These are phyloP conservation scores for Lonchura striata DNA, from an alignment of 2,113 vertebrate species.

Conservation along the genomic window DNA sequence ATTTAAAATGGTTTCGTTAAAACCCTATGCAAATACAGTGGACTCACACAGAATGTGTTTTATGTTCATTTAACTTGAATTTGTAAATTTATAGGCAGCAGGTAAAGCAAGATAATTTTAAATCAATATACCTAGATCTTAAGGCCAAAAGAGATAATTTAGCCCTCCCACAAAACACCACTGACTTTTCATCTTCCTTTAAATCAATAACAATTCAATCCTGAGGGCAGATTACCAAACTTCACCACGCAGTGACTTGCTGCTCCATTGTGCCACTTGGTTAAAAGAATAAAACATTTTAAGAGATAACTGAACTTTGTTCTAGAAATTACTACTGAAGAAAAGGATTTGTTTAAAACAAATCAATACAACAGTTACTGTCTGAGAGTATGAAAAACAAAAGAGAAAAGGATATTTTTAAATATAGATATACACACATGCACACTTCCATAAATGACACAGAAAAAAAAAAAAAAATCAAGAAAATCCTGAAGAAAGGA, in stretches of 20 bases:
- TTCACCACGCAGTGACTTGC: not conserved
- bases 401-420: not conserved
- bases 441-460: not conserved
- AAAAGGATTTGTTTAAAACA: not conserved
- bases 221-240: not conserved
- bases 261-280: not conserved
- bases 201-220: not conserved
- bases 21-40: not conserved
- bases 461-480: not conserved
- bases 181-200: slow-evolving; percentile 24
- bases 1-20: not conserved
- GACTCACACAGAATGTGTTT: not conserved
- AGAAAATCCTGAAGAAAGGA: not conserved
- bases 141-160: slow-evolving; percentile 2
- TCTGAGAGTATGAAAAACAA: not conserved
- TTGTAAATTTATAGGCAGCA: not conserved
- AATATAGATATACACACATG: not conserved
- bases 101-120: slow-evolving; percentile 26
- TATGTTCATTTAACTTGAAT: not conserved
- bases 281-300: not conserved
- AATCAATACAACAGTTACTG: not conserved
- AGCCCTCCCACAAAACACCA: not conserved
- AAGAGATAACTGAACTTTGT: not conserved
- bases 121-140: not conserved
- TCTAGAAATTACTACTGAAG: not conserved